Percentiles rank a stretch among this genome's conserved stretches.
Evolutionary conservation across 2,888 invertebrate species (phyloP).

Genomic region (Strigamia maritima): DNA sequence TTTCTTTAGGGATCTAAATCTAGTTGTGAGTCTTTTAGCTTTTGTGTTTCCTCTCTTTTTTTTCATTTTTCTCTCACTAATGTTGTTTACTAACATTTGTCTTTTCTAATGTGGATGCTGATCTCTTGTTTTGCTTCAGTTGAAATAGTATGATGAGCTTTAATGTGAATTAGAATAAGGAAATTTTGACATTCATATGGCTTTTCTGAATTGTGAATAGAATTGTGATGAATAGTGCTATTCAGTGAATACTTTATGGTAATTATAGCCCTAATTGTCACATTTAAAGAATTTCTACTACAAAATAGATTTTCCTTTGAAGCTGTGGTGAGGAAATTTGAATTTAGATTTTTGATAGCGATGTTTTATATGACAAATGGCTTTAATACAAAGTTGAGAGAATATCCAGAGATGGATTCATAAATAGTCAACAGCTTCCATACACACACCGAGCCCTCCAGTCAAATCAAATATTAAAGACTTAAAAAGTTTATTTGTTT

Average conservation of each 20-base stretch:
- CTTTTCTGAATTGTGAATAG: background rate
- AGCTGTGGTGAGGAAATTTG: too few species aligned
- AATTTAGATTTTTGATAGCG: too few species aligned
- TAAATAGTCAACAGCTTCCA: too few species aligned
- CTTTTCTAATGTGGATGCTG: background rate
- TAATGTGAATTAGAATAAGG: background rate
- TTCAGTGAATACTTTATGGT: background rate
- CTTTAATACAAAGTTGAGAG: too few species aligned
- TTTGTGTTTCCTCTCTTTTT: constrained; percentile 1
- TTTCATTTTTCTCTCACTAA: background rate
- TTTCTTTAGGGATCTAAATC: background rate
- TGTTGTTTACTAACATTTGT: constrained; percentile 26
- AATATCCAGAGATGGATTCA: too few species aligned
- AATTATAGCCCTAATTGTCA: background rate
- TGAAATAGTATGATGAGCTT: background rate
- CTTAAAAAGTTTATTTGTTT: too few species aligned
- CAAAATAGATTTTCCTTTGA: too few species aligned
- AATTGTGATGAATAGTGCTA: background rate
- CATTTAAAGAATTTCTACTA: too few species aligned
- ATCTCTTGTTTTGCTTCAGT: background rate
- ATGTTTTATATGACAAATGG: too few species aligned
- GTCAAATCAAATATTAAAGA: too few species aligned
- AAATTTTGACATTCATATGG: constrained; percentile 2
- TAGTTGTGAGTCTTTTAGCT: constrained; percentile 7
- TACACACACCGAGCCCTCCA: too few species aligned